Evolutionary conservation across 1,140 invertebrate genomes (phyloP).

Genomic region (Mycetomoellerius zeteki): DNA sequence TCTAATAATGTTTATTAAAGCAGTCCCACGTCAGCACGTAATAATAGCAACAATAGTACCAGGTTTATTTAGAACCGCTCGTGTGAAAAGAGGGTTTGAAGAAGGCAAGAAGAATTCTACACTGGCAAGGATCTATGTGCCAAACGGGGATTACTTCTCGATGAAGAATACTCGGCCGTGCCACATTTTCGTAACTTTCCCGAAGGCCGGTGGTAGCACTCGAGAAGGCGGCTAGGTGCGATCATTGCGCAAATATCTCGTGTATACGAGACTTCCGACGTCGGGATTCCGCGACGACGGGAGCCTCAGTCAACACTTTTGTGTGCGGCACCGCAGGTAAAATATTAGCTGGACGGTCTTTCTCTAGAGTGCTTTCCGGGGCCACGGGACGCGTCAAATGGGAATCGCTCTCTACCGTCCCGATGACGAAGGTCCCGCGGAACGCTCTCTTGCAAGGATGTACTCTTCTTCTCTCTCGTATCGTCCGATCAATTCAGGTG

Average conservation of each 20-base stretch:
- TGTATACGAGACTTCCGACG: conserved; percentile 55
- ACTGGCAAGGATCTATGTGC: not conserved
- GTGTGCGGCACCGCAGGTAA: conserved; percentile 71
- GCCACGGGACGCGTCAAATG: conserved; percentile 64
- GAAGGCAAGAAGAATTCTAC: not conserved
- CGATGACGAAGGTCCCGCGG: conserved; percentile 55
- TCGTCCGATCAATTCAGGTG: conserved; percentile 68
- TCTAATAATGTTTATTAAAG: conserved; percentile 1
- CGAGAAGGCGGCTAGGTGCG: conserved; percentile 54
- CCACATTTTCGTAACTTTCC: conserved; percentile 39
- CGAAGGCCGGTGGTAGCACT: conserved; percentile 46
- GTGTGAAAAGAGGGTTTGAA: conserved; percentile 10
- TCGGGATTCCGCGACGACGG: conserved; percentile 58
- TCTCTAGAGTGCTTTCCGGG: conserved; percentile 53
- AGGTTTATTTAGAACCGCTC: conserved; percentile 8
- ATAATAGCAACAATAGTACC: conserved; percentile 4
- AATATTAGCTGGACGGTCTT: conserved; percentile 73
- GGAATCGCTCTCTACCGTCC: conserved; percentile 55
- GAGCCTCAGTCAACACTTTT: conserved; percentile 72
- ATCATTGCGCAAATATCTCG: conserved; percentile 61
- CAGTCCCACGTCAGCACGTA: not conserved
- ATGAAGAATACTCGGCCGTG: conserved; percentile 14
- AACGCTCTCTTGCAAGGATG: conserved; percentile 27
- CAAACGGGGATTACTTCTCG: conserved; percentile 10
- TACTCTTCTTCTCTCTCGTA: not conserved